Evolutionary conservation across 2,888 invertebrate genomes (phyloP), one percentile per base, ranked within the genome.

Genomic region (Drosophila lacicola): DNA sequence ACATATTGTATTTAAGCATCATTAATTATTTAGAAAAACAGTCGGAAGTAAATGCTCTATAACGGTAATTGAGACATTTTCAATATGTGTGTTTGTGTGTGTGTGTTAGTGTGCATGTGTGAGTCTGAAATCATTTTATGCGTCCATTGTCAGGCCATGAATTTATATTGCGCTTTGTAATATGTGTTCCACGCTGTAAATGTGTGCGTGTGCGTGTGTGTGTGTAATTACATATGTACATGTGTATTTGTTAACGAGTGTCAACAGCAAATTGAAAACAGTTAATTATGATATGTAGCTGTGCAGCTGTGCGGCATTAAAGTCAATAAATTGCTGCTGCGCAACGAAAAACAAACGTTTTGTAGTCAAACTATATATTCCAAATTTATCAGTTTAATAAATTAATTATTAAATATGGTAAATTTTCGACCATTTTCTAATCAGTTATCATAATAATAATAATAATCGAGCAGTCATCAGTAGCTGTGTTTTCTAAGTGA

Each of bases 11-110:
- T 82, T 83, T 83, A 86, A 88, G 88, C 83, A 71, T 89, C 88
- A 89, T 85, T 88, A 89, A 85, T 89, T 89, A 85, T 85, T 89
- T 89, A 89, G 88, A 84, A 85, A 82, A 72, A 87, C 68, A 81
- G 88, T 70, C 88, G 88, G 88, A 85, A 82, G 89, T 84, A 75
- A 89, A 85, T 72, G 78, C 73, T 78, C 61, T 88, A 75, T 78
- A 82, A 61, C 88, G 85, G 88, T 85, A 89, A 85, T 85, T 85
- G 89, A 85, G 89, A 88, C 88, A 89, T 89, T 85, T 89, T 89
- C 89, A 89, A 87, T 89, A 89, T 82, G 85, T 74, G 58, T 41
- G 46, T 53, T 41, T 53, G 41, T 13, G 29, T 8, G 17, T 17
- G 10, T 11, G 11, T 36, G 34, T 11, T 10, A 4, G 34, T 34